Percentiles rank a stretch among this genome's conserved stretches.
Evolutionary conservation across 2,797 vertebrate species (phyloP).

Genomic region (Natrix natrix): DNA sequence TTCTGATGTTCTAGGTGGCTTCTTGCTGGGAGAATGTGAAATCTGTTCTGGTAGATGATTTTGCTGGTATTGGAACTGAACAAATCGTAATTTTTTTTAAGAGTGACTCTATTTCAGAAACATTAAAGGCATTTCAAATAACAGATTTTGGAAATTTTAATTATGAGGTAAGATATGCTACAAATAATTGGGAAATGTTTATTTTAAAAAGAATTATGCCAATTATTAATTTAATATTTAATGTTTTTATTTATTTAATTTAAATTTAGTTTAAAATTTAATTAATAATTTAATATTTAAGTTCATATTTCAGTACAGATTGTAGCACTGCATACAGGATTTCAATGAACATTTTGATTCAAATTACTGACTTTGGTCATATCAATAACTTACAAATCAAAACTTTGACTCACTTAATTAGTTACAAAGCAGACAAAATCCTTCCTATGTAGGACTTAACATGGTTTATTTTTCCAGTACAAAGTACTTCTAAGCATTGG

Average conservation of each 20-base stretch:
- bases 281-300: neutral
- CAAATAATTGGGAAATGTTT: neutral
- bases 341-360: neutral
- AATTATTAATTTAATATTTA: neutral
- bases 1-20: slow-evolving; percentile 75
- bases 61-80: slow-evolving; percentile 84
- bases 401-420: neutral
- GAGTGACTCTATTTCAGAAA: slow-evolving; percentile 54
- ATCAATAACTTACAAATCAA: neutral
- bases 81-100: slow-evolving; percentile 86
- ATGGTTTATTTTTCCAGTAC: neutral
- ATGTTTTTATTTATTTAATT: neutral
- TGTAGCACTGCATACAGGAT: neutral
- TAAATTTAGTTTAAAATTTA: neutral
- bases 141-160: slow-evolving; percentile 82
- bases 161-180: slow-evolving; percentile 78
- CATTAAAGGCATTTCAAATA: slow-evolving; percentile 76
- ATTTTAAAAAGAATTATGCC: neutral
- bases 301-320: neutral
- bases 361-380: neutral
- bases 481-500: neutral
- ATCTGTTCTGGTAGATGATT: slow-evolving; percentile 85
- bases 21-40: slow-evolving; percentile 80
- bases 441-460: neutral
- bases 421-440: neutral